These are phyloP conservation scores for Bursaphelenchus mucronatus DNA, from an alignment of 1,140 invertebrate genomes.

Conservation along the genomic window DNA sequence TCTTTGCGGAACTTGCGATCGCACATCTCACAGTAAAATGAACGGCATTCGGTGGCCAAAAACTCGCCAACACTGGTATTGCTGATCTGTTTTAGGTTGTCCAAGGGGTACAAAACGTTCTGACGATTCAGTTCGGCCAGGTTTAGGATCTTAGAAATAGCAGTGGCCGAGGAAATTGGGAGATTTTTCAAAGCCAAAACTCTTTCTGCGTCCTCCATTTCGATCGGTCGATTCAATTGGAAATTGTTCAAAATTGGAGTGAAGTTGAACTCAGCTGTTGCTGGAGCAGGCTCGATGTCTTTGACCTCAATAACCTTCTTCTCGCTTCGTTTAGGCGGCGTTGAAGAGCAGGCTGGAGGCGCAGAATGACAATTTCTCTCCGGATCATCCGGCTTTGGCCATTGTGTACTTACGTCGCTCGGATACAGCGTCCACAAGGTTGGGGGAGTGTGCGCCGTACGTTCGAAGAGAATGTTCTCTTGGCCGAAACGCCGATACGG, in stretches of 20 bases:
- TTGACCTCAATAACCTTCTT: background rate
- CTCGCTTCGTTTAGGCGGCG: conserved; percentile 10
- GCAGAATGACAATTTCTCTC: conserved; percentile 49
- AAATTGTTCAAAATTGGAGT: background rate
- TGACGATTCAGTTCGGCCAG: background rate
- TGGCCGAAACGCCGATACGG: conserved; percentile 24
- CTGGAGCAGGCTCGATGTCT: conserved; percentile 7
- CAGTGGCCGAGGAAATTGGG: conserved; percentile 3
- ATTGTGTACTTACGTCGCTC: conserved; percentile 32
- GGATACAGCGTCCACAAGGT: conserved; percentile 48
- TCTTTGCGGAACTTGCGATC: conserved; percentile 54
- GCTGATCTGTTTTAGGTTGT: conserved; percentile 4
- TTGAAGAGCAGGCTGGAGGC: conserved; percentile 47
- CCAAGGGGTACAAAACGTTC: background rate
- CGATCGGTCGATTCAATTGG: background rate
- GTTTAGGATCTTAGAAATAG: background rate
- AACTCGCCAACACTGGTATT: conserved; percentile 23
- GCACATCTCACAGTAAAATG: conserved; percentile 47
- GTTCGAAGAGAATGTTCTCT: conserved; percentile 57
- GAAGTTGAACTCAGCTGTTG: conserved; percentile 8
- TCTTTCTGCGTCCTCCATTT: no score
- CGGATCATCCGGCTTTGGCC: conserved; percentile 45
- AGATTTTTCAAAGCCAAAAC: no score
- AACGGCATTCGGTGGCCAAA: conserved; percentile 32
- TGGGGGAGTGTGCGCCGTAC: conserved; percentile 56